These are phyloP conservation scores for Heteropelma amictum DNA, from an alignment of 2,888 invertebrate genomes.

Conservation along the genomic window DNA sequence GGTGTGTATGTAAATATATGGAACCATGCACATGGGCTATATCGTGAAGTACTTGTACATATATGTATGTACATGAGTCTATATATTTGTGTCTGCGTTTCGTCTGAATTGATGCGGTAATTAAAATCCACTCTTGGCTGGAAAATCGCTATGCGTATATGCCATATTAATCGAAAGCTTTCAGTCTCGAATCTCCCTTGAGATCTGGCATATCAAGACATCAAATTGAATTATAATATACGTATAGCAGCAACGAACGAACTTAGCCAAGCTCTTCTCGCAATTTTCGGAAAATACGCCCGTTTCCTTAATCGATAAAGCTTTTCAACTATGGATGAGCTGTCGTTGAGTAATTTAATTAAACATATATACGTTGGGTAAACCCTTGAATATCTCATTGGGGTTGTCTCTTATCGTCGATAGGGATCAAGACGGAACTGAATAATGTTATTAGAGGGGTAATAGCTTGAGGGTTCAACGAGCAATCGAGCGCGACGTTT, in stretches of 20 bases:
- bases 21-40: no score
- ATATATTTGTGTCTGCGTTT: no score
- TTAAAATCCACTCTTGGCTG: slow-evolving; percentile 62
- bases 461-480: slow-evolving; percentile 26
- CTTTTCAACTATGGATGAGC: slow-evolving; percentile 5
- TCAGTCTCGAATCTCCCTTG: slow-evolving; percentile 2
- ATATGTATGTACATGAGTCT: not conserved
- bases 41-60: no score
- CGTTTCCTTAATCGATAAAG: slow-evolving; percentile 6
- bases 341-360: slow-evolving; percentile 29
- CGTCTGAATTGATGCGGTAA: slow-evolving; percentile 60
- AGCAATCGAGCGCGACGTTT: slow-evolving; percentile 41
- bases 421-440: not conserved
- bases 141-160: slow-evolving; percentile 35
- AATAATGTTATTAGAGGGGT: slow-evolving; percentile 33
- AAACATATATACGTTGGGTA: slow-evolving; percentile 9
- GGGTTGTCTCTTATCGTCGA: not conserved
- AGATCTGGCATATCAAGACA: not conserved
- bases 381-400: slow-evolving; percentile 16
- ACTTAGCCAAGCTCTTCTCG: not conserved
- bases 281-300: slow-evolving; percentile 22
- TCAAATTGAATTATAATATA: slow-evolving; percentile 9
- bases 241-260: not conserved
- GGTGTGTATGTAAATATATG: no score
- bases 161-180: slow-evolving; percentile 33